phyloP scores from a whole-genome alignment of 2,888 invertebrate species.

The Drosophila monieri region DNA sequence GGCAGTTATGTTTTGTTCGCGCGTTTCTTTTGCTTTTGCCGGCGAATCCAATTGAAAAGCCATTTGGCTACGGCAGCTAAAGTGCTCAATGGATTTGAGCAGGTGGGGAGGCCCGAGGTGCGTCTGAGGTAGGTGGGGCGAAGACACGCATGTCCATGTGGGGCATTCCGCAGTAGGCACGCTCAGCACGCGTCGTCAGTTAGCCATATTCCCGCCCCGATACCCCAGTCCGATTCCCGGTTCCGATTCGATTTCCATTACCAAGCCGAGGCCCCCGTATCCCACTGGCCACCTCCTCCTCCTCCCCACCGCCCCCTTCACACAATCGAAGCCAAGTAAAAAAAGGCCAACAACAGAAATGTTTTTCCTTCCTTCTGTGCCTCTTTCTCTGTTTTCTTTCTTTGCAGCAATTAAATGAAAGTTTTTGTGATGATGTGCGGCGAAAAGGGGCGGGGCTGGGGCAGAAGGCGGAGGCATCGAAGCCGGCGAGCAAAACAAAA shows the following conservation, averaged over 20 bases:
- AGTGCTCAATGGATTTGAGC: conserved; percentile 39
- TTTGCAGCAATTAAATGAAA: conserved; percentile 74
- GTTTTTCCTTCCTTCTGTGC: conserved; percentile 36
- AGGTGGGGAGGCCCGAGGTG: conserved; percentile 3
- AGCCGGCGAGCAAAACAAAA: conserved; percentile 77
- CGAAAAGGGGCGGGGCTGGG: conserved; percentile 1
- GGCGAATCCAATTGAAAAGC: conserved; percentile 73
- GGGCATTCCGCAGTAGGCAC: conserved; percentile 58
- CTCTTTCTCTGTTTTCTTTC: conserved; percentile 33
- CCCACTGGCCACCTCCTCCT: neutral
- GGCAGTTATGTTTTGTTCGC: conserved; percentile 65
- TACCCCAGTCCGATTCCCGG: conserved; percentile 24
- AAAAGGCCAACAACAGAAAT: conserved; percentile 70
- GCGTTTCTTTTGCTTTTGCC: conserved; percentile 58
- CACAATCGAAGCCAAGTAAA: conserved; percentile 76
- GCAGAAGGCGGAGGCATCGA: conserved; percentile 48
- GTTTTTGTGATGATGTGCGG: conserved; percentile 65
- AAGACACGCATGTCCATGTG: conserved; percentile 57
- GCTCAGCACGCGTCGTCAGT: conserved; percentile 55
- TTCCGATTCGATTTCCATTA: conserved; percentile 50
- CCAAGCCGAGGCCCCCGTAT: conserved; percentile 39
- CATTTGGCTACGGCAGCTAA: conserved; percentile 58
- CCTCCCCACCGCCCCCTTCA: conserved; percentile 4
- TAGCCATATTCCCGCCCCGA: conserved; percentile 42
- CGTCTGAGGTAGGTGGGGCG: conserved; percentile 5